These are phyloP conservation scores for Pantherophis guttatus DNA, from an alignment of 2,113 vertebrate species.

Conservation along the genomic window DNA sequence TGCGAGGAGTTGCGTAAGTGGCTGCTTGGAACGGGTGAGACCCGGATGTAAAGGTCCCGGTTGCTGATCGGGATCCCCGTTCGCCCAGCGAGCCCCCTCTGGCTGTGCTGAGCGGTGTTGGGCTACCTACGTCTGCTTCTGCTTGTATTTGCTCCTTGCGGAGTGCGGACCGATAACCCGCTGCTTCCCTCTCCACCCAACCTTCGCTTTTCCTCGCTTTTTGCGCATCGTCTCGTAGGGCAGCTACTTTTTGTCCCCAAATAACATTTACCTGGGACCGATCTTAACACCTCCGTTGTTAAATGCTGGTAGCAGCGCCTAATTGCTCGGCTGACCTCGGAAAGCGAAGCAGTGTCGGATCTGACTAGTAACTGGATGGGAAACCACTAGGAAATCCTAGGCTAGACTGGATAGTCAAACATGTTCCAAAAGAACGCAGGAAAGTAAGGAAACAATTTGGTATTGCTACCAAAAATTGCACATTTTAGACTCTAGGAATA, in stretches of 20 bases:
- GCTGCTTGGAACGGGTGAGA: rapidly evolving
- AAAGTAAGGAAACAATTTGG: not conserved
- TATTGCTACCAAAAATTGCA: not conserved
- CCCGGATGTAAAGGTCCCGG: slow-evolving; percentile 28
- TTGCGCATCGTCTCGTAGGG: not conserved
- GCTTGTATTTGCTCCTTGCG: not conserved
- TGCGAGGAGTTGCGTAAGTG: not conserved
- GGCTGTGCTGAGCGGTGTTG: rapidly evolving
- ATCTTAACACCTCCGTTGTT: not conserved
- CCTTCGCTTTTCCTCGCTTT: not conserved
- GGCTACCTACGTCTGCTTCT: not conserved
- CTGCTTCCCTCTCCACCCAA: not conserved
- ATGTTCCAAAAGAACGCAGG: not conserved
- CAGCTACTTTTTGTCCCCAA: not conserved
- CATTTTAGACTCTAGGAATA: not conserved
- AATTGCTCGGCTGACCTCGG: not conserved
- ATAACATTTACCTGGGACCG: no score
- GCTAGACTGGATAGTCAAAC: not conserved
- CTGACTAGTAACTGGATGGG: not conserved
- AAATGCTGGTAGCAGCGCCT: not conserved
- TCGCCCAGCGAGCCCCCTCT: rapidly evolving
- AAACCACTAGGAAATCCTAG: not conserved
- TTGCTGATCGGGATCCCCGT: rapidly evolving
- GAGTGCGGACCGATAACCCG: not conserved
- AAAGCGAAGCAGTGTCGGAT: not conserved